Conservation (phyloP, 2,888 invertebrate species). For the Philereme transversata region DNA sequence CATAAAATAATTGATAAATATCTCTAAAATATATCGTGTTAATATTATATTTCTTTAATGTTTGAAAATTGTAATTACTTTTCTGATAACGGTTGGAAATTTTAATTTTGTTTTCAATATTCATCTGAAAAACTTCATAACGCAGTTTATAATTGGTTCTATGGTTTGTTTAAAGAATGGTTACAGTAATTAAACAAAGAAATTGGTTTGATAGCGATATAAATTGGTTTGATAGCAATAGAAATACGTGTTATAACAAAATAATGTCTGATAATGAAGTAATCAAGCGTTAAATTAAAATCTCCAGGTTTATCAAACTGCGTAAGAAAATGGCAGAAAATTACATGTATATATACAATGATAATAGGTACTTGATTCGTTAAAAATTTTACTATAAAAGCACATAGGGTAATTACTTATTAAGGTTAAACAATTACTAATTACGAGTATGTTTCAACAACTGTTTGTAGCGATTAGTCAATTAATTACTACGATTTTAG, state of each 20-base stretch:
- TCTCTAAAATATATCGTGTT: too few species aligned
- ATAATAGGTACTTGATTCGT: conserved; percentile 17
- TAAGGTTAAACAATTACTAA: conserved; percentile 19
- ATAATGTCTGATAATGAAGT: conserved; percentile 65
- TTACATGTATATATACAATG: conserved; percentile 21
- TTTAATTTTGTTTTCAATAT: conserved; percentile 25
- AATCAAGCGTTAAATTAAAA: conserved; percentile 71
- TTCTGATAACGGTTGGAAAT: conserved; percentile 4
- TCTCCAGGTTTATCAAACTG: conserved; percentile 52
- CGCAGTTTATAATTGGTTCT: conserved; percentile 26
- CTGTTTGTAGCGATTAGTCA: neutral
- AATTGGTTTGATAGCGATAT: conserved; percentile 65
- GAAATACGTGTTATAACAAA: conserved; percentile 61
- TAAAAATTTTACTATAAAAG: conserved; percentile 16
- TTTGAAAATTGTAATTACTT: conserved; percentile 13
- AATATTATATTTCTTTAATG: neutral
- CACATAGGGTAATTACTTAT: conserved; percentile 9
- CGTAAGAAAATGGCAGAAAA: conserved; percentile 26
- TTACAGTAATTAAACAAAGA: conserved; percentile 69
- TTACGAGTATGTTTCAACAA: conserved; percentile 9
- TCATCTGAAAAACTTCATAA: conserved; percentile 28
- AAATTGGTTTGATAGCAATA: conserved; percentile 59
- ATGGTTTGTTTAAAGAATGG: conserved; percentile 53
- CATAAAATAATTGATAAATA: too few species aligned
- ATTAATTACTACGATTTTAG: too few species aligned